These are phyloP conservation scores for Plemyria rubiginata DNA, from an alignment of 2,888 invertebrate species.

Conservation along the genomic window DNA sequence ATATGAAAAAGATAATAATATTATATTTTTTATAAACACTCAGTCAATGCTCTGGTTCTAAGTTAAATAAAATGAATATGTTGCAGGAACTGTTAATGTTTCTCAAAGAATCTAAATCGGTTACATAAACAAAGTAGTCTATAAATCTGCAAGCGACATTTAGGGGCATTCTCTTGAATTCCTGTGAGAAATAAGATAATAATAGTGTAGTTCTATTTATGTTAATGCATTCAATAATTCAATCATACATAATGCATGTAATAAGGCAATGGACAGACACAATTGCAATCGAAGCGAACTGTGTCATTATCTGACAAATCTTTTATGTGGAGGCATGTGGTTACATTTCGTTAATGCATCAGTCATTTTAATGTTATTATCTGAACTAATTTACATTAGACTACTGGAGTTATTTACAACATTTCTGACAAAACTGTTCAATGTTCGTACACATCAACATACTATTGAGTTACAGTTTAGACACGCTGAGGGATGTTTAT, in stretches of 20 bases:
- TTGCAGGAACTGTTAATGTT: background rate
- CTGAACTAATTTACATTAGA: slow-evolving; percentile 6
- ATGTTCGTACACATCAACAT: too few relatives aligned
- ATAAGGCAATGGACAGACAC: slow-evolving; percentile 35
- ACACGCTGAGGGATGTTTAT: too few relatives aligned
- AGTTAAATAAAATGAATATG: background rate
- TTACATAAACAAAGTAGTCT: slow-evolving; percentile 10
- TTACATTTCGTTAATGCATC: slow-evolving; percentile 18
- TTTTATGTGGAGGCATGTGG: slow-evolving; percentile 25
- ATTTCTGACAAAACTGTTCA: background rate
- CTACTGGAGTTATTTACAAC: background rate
- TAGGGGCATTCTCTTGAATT: slow-evolving; percentile 41
- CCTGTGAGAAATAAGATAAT: slow-evolving; percentile 40
- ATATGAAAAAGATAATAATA: too few relatives aligned
- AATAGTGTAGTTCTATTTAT: slow-evolving; percentile 39
- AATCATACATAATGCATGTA: slow-evolving; percentile 41
- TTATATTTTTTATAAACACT: too few relatives aligned
- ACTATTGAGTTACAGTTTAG: background rate
- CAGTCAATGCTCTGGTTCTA: too few relatives aligned
- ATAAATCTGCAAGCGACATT: slow-evolving; percentile 26
- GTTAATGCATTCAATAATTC: slow-evolving; percentile 40
- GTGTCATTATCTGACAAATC: slow-evolving; percentile 30
- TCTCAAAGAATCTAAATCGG: background rate
- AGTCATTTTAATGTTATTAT: slow-evolving; percentile 15
- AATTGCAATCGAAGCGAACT: slow-evolving; percentile 20